Evolutionary conservation across 2,888 invertebrate genomes (phyloP).

Genomic region (Pyrrhosoma nymphula): DNA sequence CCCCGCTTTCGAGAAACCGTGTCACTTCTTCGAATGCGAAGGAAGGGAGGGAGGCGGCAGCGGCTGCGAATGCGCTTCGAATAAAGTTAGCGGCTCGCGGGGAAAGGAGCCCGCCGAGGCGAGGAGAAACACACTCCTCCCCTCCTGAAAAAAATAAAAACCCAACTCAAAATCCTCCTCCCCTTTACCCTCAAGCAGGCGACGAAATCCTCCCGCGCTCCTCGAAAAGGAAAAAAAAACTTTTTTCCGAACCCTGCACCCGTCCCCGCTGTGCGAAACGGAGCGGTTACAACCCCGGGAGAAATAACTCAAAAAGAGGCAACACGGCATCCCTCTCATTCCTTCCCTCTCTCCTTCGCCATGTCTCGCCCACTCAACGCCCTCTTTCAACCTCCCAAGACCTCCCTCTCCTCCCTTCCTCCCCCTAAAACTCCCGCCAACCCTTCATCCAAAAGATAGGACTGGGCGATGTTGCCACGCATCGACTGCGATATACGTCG

Average conservation of each 20-base stretch:
- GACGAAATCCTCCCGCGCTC: background rate
- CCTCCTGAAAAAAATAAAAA: background rate
- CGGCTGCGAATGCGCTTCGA: background rate
- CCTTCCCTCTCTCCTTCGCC: background rate
- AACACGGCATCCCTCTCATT: background rate
- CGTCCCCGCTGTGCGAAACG: background rate
- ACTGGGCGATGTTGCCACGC: too few relatives aligned
- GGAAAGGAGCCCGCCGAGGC: background rate
- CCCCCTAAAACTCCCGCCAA: too few relatives aligned
- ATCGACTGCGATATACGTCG: too few relatives aligned
- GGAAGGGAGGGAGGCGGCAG: background rate
- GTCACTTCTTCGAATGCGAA: background rate
- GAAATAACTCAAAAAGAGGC: constrained; percentile 20
- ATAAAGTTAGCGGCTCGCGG: background rate
- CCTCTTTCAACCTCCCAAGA: background rate
- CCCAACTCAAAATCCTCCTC: background rate
- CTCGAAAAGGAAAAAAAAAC: background rate
- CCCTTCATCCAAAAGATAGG: too few relatives aligned
- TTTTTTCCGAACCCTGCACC: background rate
- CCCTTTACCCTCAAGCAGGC: background rate
- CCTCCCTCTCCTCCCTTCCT: background rate
- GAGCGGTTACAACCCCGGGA: constrained; percentile 8
- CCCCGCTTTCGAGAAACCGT: background rate
- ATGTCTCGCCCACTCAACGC: background rate
- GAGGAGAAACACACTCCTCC: background rate